A percentile compares a stretch with the other conserved stretches of the same genome.
phyloP scores from a whole-genome alignment of 2,113 vertebrate species.

The Arenaria interpres region DNA sequence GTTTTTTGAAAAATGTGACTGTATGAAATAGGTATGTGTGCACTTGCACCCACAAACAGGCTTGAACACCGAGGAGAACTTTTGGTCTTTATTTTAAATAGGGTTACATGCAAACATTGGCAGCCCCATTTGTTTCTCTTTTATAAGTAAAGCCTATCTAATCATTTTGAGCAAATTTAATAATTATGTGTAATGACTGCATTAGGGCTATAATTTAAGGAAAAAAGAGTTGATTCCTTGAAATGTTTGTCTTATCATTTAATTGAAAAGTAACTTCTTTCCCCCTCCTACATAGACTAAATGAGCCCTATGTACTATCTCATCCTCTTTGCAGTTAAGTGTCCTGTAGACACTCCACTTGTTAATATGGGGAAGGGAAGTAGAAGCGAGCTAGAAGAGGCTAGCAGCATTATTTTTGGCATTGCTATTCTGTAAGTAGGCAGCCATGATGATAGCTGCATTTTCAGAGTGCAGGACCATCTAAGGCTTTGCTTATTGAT shows the following conservation, averaged over 20 bases:
- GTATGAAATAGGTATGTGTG: not conserved
- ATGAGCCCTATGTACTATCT: not conserved
- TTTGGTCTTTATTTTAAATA: not conserved
- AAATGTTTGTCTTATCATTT: conserved; percentile 76
- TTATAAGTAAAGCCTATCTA: conserved; percentile 72
- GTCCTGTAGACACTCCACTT: not conserved
- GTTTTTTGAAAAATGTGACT: not conserved
- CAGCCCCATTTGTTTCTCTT: conserved; percentile 56
- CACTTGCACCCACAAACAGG: not conserved
- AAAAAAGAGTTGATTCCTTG: conserved; percentile 60
- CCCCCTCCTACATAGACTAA: not conserved
- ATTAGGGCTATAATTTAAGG: conserved; percentile 72
- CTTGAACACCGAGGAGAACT: not conserved
- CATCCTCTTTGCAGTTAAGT: not conserved
- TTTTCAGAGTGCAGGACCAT: not conserved
- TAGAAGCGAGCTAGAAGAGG: not conserved
- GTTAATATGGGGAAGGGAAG: not conserved
- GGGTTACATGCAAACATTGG: not conserved
- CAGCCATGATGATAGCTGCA: not conserved
- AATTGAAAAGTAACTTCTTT: conserved; percentile 67
- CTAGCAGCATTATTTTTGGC: not conserved
- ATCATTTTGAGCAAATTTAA: conserved; percentile 71
- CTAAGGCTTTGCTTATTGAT: not conserved
- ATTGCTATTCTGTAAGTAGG: not conserved
- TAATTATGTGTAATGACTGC: conserved; percentile 76